These are phyloP conservation scores for Tenthredo livida DNA, from an alignment of 2,888 invertebrate species.

Conservation along the genomic window DNA sequence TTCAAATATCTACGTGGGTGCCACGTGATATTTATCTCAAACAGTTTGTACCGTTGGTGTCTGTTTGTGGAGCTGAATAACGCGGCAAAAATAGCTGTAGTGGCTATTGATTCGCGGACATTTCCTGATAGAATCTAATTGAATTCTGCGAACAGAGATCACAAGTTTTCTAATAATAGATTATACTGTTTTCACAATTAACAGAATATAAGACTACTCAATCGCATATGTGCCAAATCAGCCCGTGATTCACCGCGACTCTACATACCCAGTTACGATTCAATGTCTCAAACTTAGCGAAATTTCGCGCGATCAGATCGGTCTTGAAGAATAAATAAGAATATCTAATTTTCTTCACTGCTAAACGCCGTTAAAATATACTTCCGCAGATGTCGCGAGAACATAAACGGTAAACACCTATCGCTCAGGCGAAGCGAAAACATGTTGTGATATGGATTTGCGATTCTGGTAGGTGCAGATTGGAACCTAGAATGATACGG, in stretches of 20 bases:
- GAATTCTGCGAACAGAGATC: not conserved
- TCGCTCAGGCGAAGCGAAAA: not conserved
- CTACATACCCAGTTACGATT: not conserved
- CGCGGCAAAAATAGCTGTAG: not conserved
- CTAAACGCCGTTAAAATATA: slow-evolving; percentile 24
- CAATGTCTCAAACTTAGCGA: not conserved
- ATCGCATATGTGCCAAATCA: not conserved
- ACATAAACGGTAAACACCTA: slow-evolving; percentile 26
- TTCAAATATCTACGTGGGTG: not conserved
- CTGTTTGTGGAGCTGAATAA: slow-evolving; percentile 47
- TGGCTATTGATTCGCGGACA: not conserved
- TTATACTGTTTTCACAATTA: not conserved
- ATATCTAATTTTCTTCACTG: not conserved
- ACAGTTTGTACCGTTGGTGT: slow-evolving; percentile 49
- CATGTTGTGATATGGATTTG: not conserved
- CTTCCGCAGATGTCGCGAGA: slow-evolving; percentile 17
- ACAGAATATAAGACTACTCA: not conserved
- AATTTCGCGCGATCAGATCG: not conserved
- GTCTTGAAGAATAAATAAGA: not conserved
- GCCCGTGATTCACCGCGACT: not conserved
- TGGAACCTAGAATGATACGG: not conserved
- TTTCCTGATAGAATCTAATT: slow-evolving; percentile 29
- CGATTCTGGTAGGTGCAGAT: not conserved
- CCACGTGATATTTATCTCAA: slow-evolving; percentile 18
- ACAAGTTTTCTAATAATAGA: slow-evolving; percentile 10